Conservation (phyloP, 2,888 invertebrate genomes). For the Tetragonisca angustula region DNA sequence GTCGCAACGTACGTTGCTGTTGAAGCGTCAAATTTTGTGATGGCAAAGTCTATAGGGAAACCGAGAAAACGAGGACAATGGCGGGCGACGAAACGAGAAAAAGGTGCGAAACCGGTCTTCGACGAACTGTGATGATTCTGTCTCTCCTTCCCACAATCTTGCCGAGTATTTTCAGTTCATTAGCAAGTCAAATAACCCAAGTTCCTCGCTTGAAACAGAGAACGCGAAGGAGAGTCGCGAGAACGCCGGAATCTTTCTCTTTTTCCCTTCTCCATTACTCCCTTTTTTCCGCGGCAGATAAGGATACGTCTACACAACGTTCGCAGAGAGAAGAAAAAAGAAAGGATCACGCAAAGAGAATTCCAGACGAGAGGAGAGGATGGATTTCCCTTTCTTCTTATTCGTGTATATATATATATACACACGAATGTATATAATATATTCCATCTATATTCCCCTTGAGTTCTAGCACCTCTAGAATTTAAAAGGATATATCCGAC, state of each 20-base stretch:
- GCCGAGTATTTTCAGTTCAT: conserved; percentile 75
- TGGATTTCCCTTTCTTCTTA: conserved; percentile 73
- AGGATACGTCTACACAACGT: conserved; percentile 53
- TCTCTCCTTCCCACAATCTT: conserved; percentile 67
- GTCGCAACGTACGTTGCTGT: too few species aligned
- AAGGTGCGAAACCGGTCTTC: conserved; percentile 57
- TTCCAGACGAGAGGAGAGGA: conserved; percentile 57
- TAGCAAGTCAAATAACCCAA: conserved; percentile 79
- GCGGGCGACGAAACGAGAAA: conserved; percentile 27
- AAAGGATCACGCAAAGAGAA: conserved; percentile 52
- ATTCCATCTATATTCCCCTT: conserved; percentile 39
- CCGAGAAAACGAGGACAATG: conserved; percentile 9
- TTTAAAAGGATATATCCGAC: conserved; percentile 71
- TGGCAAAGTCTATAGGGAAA: neutral
- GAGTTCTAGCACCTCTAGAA: conserved; percentile 67
- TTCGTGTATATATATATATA: conserved; percentile 19
- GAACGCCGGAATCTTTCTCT: conserved; percentile 26
- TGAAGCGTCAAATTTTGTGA: neutral
- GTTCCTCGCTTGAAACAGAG: conserved; percentile 61
- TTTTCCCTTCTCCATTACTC: conserved; percentile 49
- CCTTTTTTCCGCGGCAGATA: conserved; percentile 46
- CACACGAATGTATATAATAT: neutral
- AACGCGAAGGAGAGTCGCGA: conserved; percentile 31
- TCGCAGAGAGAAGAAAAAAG: conserved; percentile 7
- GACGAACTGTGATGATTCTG: conserved; percentile 67